phyloP scores from a whole-genome alignment of 2,113 vertebrate genomes.

The Scalopus aquaticus region DNA sequence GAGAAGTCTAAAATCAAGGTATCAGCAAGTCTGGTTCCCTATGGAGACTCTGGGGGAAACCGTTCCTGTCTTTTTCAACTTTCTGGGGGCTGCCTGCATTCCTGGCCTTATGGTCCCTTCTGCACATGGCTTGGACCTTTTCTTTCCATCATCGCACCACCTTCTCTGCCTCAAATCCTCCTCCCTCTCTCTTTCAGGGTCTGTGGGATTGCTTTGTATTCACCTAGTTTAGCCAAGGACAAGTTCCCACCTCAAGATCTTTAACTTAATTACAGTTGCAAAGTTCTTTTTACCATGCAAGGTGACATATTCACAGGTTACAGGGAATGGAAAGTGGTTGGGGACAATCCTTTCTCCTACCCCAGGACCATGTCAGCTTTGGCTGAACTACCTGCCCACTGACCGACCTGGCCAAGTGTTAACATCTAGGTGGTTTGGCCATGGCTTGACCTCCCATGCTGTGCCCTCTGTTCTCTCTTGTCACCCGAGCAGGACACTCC shows the following conservation, averaged over 20 bases:
- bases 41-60: background rate
- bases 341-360: background rate
- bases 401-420: no score
- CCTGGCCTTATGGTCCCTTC: background rate
- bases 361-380: background rate
- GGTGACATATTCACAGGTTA: background rate
- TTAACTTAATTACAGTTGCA: background rate
- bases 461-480: background rate
- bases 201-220: background rate
- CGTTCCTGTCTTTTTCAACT: background rate
- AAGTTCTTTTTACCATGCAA: background rate
- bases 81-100: background rate
- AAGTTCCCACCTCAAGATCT: background rate
- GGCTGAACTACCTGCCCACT: background rate
- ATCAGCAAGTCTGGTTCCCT: background rate
- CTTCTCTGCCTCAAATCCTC: background rate
- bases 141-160: background rate
- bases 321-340: background rate
- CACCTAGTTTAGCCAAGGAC: background rate
- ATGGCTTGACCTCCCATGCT: background rate
- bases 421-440: background rate
- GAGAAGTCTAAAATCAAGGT: background rate
- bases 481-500: accelerated
- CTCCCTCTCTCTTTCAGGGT: background rate
- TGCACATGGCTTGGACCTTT: background rate